phyloP scores from a whole-genome alignment of 2,888 invertebrate species.

The Platycheirus rosarum region DNA sequence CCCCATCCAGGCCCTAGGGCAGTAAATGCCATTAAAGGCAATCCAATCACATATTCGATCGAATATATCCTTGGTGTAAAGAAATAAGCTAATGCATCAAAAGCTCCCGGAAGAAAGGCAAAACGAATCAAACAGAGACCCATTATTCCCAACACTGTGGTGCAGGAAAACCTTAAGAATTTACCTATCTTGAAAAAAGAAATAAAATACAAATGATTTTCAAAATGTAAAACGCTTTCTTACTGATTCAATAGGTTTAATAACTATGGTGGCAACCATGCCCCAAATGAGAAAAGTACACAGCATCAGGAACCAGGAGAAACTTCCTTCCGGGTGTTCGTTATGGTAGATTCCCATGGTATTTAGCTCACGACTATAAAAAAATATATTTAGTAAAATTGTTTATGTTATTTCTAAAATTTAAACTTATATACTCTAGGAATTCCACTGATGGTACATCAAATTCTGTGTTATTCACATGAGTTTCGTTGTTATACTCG shows the following conservation, averaged over 20 bases:
- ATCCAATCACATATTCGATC: constrained; percentile 25
- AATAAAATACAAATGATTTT: no score
- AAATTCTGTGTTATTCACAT: no score
- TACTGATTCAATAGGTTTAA: constrained; percentile 75
- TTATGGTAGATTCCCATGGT: constrained; percentile 35
- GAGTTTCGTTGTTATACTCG: no score
- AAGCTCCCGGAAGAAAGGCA: constrained; percentile 77
- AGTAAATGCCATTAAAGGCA: constrained; percentile 83
- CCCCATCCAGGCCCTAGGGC: constrained; percentile 94
- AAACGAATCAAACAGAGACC: constrained; percentile 76
- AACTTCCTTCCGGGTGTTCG: constrained; percentile 34
- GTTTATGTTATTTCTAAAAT: no score
- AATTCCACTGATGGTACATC: no score
- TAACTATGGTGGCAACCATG: constrained; percentile 75
- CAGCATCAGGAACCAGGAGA: constrained; percentile 78
- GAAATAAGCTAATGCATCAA: constrained; percentile 57
- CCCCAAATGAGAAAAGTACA: constrained; percentile 76
- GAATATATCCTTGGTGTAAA: constrained; percentile 54
- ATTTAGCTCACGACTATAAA: constrained; percentile 55
- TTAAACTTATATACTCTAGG: no score
- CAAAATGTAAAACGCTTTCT: no score
- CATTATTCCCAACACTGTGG: constrained; percentile 75
- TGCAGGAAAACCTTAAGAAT: constrained; percentile 77
- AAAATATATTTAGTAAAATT: constrained; percentile 4
- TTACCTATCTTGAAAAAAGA: no score